Evolutionary conservation across 2,888 invertebrate genomes (phyloP), one percentile per base, ranked within the genome.

Genomic region (Chromoteleia sp.): DNA sequence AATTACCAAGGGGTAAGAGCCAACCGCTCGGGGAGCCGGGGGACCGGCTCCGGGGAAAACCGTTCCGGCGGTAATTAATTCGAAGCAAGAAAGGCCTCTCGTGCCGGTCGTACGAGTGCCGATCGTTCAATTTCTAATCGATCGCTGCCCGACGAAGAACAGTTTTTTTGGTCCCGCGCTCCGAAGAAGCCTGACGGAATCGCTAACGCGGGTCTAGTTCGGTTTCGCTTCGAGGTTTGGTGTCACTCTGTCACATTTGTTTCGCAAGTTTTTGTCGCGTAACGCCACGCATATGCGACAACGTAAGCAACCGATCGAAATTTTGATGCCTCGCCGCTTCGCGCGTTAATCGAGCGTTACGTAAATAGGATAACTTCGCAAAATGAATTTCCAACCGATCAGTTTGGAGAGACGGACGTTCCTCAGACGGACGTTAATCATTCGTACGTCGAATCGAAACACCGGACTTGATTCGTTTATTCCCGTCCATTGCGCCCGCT

Each of bases 1-100:
- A 76, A n/a, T n/a, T n/a, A n/a, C n/a, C n/a, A n/a, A 82, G 63
- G 81, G 75, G 75, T 76, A 61, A 73, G 41, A 79, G 79, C 52
- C 58, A 78, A 67, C 74, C 61, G 48, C 56, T 56, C 48, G 17
- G 5, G 10, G n/a, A n/a, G 56, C 41, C n/a, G 45, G 45, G n/a
- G 7, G 56, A 30, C n/a, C 36, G 45, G 43, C 63, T 39, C 5
- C 48, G 48, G 58, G 21, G 21, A 75, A 80, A 83, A 71, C 58
- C 14, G 4, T 25, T 50, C 15, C 6, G 39, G 59, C 15, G 17
- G 25, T 67, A 77, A 81, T 81, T 67, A 56, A 61, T 56, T 68
- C n/a, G 30, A 58, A 21, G 39, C 25, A 58, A 76, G 50, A 68
- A 68, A 54, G 10, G n/a, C 17, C 12, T n/a, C 29, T 29, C 68